Evolutionary conservation across 2,797 vertebrate species (phyloP).

Genomic region (Luscinia megarhynchos): DNA sequence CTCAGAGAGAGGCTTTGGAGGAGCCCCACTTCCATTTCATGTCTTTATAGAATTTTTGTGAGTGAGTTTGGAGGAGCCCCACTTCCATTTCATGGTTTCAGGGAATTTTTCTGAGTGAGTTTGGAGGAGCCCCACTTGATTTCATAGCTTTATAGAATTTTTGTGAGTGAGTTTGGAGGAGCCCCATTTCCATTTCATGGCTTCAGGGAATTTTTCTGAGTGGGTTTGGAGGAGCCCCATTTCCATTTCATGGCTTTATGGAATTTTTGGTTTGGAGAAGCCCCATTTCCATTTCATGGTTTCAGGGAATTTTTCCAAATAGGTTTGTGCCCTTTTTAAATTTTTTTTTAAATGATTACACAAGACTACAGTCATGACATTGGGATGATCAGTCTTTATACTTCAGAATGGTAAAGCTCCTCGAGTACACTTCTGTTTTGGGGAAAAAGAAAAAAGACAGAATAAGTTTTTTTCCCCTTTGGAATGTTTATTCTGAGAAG

Average conservation of each 20-base stretch:
- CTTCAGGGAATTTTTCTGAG: neutral
- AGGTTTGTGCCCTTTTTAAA: neutral
- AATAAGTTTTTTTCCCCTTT: rapidly evolving
- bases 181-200: neutral
- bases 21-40: neutral
- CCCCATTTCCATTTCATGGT: neutral
- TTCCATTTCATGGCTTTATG: neutral
- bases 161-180: neutral
- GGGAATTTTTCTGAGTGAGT: neutral
- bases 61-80: neutral
- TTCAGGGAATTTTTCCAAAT: neutral
- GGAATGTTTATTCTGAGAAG: neutral
- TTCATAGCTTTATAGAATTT: neutral
- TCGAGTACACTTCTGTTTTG: neutral
- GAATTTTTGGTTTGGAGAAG: neutral
- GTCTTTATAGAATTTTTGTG: neutral
- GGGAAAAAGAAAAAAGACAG: too few relatives aligned
- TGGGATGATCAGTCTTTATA: neutral
- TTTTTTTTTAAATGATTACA: neutral
- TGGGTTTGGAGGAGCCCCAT: neutral
- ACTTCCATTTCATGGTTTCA: neutral
- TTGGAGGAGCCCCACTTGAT: neutral
- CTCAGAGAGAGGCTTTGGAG: neutral
- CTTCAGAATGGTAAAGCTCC: neutral
- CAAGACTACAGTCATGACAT: neutral